These are phyloP conservation scores for Balaeniceps rex DNA, from an alignment of 2,113 vertebrate species.

Conservation along the genomic window DNA sequence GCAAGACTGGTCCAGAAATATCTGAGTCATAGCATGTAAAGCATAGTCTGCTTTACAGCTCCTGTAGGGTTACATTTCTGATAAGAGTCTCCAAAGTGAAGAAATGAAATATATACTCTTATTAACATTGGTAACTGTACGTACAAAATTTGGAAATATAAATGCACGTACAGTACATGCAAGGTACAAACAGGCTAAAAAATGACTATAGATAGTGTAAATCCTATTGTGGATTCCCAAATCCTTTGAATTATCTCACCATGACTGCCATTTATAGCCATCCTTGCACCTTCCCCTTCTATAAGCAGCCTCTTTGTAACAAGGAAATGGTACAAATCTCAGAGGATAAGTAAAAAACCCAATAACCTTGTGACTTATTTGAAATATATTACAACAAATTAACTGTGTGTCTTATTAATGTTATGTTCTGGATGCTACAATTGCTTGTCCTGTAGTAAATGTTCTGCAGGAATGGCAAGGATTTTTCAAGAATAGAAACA, in stretches of 20 bases:
- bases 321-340: not conserved
- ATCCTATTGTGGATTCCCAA: not conserved
- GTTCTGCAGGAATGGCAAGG: not conserved
- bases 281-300: not conserved
- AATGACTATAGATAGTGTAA: not conserved
- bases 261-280: not conserved
- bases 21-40: not conserved
- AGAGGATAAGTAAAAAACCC: not conserved
- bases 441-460: not conserved
- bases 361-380: not conserved
- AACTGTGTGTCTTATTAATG: not conserved
- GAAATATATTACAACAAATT: not conserved
- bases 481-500: not conserved
- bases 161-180: not conserved
- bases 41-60: not conserved
- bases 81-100: not conserved
- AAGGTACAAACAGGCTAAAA: not conserved
- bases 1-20: not conserved
- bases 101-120: not conserved
- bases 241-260: not conserved
- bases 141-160: not conserved
- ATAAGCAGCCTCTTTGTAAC: not conserved
- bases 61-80: not conserved
- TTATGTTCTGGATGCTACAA: not conserved
- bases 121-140: not conserved